A percentile compares a stretch with the other conserved stretches of the same genome.
Evolutionary conservation across 2,113 vertebrate species (phyloP).

Genomic region (Platycercus adscitus): DNA sequence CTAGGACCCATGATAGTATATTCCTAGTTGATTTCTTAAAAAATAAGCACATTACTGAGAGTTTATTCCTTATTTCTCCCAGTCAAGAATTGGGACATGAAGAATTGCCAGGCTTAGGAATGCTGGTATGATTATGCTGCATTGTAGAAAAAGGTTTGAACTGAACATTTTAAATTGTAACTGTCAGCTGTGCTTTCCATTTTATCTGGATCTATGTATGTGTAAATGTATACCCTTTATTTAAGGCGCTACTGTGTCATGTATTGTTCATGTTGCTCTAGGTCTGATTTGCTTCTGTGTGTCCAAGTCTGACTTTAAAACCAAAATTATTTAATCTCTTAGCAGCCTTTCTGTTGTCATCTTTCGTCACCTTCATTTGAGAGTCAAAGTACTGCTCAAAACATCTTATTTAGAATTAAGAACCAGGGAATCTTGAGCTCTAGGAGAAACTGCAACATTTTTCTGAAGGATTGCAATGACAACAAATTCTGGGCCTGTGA

Average conservation of each 20-base stretch:
- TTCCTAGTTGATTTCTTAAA: not conserved
- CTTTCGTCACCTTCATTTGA: not conserved
- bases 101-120: not conserved
- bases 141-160: not conserved
- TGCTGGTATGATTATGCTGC: not conserved
- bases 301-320: not conserved
- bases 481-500: not conserved
- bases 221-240: not conserved
- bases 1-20: not conserved
- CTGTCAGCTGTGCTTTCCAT: not conserved
- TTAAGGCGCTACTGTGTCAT: not conserved
- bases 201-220: not conserved
- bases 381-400: not conserved
- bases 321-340: not conserved
- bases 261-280: not conserved
- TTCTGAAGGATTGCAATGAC: not conserved
- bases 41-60: not conserved
- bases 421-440: conserved; percentile 11
- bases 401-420: not conserved
- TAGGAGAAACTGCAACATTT: not conserved
- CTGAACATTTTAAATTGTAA: not conserved
- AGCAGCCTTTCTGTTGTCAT: not conserved
- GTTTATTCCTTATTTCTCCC: not conserved
- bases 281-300: not conserved
- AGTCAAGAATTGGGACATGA: not conserved